phyloP scores from a whole-genome alignment of 2,888 invertebrate genomes.

The Exocentrus adspersus region DNA sequence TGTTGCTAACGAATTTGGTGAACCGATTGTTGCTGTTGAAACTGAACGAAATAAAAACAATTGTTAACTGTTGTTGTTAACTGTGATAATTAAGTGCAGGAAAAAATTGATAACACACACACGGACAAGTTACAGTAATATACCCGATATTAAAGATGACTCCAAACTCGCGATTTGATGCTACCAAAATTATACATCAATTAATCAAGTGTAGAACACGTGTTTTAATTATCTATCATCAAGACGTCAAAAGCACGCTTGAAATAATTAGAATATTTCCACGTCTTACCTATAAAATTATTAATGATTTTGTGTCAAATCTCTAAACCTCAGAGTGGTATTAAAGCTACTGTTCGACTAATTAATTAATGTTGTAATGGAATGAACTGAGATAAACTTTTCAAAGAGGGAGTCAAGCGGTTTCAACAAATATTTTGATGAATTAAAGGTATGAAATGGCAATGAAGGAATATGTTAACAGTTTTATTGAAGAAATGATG shows the following conservation, averaged over 20 bases:
- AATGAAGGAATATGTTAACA: too few species aligned
- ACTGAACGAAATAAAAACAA: not conserved
- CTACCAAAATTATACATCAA: constrained; percentile 23
- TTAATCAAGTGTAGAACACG: constrained; percentile 29
- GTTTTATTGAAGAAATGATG: too few species aligned
- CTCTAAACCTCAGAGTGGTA: constrained; percentile 16
- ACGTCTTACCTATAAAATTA: constrained; percentile 27
- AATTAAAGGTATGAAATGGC: too few species aligned
- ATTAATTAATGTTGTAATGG: constrained; percentile 14
- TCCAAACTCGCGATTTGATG: constrained; percentile 16
- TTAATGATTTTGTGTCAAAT: constrained; percentile 27
- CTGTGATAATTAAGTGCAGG: too few species aligned
- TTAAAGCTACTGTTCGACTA: constrained; percentile 22
- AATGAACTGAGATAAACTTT: constrained; percentile 4
- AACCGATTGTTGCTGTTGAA: too few species aligned
- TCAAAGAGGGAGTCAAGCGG: not conserved
- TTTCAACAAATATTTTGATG: not conserved
- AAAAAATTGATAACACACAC: too few species aligned
- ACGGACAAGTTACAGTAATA: too few species aligned
- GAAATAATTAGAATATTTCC: constrained; percentile 26
- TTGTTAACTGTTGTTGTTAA: not conserved
- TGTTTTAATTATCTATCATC: constrained; percentile 29
- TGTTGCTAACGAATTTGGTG: not conserved
- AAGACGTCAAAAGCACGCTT: constrained; percentile 23
- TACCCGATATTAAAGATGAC: constrained; percentile 5